Percentiles rank a stretch among this genome's conserved stretches.
phyloP scores from a whole-genome alignment of 1,140 invertebrate species.

The Apis florea region DNA sequence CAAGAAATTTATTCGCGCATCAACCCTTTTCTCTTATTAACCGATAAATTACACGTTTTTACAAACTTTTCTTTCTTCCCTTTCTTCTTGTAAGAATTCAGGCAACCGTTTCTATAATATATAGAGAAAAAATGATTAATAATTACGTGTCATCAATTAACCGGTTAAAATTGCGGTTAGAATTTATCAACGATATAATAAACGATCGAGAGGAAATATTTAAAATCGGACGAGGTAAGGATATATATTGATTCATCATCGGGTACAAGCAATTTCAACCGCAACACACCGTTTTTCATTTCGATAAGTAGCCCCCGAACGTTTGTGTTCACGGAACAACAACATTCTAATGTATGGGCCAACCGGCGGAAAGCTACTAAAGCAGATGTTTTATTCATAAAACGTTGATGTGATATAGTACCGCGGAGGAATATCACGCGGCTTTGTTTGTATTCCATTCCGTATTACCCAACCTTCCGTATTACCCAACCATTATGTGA shows the following conservation, averaged over 20 bases:
- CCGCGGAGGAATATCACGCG: conserved; percentile 44
- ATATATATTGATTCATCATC: background rate
- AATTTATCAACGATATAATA: too few relatives aligned
- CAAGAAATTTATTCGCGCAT: too few relatives aligned
- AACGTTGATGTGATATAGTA: conserved; percentile 50
- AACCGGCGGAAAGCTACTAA: conserved; percentile 37
- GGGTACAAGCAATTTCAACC: background rate
- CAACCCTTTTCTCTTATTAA: too few relatives aligned
- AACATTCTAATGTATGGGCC: conserved; percentile 42
- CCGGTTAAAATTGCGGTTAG: too few relatives aligned
- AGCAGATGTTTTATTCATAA: conserved; percentile 53
- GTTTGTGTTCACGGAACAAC: conserved; percentile 33
- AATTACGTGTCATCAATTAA: too few relatives aligned
- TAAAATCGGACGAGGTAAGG: background rate
- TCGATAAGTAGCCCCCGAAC: conserved; percentile 29
- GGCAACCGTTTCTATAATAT: too few relatives aligned
- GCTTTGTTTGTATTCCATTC: conserved; percentile 52
- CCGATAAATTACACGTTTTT: too few relatives aligned
- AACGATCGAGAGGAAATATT: background rate
- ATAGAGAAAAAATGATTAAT: too few relatives aligned
- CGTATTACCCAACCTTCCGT: conserved; percentile 44
- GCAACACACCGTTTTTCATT: conserved; percentile 26
- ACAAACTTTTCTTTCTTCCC: too few relatives aligned
- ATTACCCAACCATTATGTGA: conserved; percentile 46
- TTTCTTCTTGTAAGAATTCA: too few relatives aligned